These are phyloP conservation scores for Sphaerodactylus townsendi DNA, from an alignment of 2,113 vertebrate genomes.

Conservation along the genomic window DNA sequence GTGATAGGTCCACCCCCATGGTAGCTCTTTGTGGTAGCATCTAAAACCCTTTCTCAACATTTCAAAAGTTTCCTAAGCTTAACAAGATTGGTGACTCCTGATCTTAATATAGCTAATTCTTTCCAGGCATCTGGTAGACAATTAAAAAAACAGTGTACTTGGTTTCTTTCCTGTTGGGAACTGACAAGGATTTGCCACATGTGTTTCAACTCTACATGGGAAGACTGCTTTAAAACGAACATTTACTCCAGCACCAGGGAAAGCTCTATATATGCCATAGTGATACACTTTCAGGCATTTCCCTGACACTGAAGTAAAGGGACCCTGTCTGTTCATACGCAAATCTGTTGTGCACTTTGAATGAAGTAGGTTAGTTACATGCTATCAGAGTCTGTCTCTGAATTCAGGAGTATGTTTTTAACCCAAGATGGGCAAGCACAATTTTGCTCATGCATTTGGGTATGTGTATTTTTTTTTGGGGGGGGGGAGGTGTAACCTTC, in stretches of 20 bases:
- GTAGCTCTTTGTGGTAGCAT: no score
- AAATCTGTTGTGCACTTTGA: neutral
- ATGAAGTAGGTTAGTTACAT: neutral
- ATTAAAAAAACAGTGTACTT: neutral
- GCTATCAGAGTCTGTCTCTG: neutral
- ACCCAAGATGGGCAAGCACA: neutral
- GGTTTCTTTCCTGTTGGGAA: neutral
- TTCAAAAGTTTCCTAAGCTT: no score
- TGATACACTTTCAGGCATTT: no score
- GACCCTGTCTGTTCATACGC: neutral
- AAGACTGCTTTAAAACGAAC: no score
- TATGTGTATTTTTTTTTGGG: neutral
- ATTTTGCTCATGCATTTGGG: neutral
- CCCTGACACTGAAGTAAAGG: no score
- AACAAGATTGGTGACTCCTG: no score
- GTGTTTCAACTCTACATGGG: neutral
- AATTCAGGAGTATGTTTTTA: neutral
- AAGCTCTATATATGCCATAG: no score
- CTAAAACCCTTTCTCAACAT: no score
- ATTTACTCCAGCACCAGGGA: no score
- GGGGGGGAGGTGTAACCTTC: slow-evolving; percentile 7
- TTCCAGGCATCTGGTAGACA: no score
- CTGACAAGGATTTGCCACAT: neutral
- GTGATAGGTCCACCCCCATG: no score
- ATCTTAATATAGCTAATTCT: neutral